phyloP scores from a whole-genome alignment of 2,113 vertebrate species.

The Heteronetta atricapilla region DNA sequence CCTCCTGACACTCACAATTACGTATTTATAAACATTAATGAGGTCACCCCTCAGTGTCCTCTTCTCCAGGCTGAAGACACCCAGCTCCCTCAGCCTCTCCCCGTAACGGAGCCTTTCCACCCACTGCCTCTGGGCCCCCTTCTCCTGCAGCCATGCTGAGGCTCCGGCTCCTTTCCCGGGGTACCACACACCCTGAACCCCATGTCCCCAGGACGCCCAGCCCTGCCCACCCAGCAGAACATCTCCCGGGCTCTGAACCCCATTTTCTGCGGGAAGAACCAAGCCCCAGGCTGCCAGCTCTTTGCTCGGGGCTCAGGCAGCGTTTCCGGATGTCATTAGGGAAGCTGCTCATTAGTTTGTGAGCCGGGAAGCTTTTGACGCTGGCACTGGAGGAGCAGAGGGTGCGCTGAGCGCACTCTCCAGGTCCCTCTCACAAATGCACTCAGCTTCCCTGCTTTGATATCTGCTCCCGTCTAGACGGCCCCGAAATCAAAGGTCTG shows the following conservation, averaged over 20 bases:
- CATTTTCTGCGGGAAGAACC: neutral
- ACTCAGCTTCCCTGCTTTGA: constrained; percentile 10
- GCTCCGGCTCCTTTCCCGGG: accelerated
- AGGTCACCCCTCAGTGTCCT: no score
- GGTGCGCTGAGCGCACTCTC: neutral
- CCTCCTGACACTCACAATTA: no score
- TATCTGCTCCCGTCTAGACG: neutral
- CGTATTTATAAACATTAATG: no score
- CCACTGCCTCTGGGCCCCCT: accelerated
- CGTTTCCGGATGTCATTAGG: neutral
- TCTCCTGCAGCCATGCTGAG: no score
- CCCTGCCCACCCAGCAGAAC: neutral
- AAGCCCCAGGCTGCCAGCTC: neutral
- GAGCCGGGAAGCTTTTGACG: neutral
- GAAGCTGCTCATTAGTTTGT: neutral
- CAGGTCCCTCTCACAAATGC: neutral
- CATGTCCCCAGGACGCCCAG: accelerated
- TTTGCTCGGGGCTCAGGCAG: neutral
- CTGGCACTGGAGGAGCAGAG: neutral
- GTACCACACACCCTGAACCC: no score
- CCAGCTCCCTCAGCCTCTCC: no score
- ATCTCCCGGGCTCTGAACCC: neutral
- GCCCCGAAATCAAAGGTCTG: constrained; percentile 19
- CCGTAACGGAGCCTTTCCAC: no score
- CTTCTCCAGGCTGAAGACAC: no score